These are phyloP conservation scores for Percina caprodes DNA, from an alignment of 2,113 vertebrate genomes.

Conservation along the genomic window DNA sequence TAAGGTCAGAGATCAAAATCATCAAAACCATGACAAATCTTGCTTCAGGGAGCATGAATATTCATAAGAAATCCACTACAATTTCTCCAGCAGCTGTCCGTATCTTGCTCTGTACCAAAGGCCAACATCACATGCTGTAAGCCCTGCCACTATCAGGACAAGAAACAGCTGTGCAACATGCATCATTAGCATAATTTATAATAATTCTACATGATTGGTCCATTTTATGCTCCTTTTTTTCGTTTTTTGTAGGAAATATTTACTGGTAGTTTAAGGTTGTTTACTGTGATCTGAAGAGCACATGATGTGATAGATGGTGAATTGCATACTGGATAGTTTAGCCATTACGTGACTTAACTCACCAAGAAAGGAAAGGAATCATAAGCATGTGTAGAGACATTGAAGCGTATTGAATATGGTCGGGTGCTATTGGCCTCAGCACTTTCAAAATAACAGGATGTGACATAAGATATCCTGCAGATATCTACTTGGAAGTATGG, in stretches of 20 bases:
- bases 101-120: too few species aligned
- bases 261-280: not conserved
- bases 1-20: not conserved
- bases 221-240: not conserved
- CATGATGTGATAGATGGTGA: not conserved
- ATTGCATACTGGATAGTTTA: not conserved
- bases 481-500: constrained; percentile 38
- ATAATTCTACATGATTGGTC: not conserved
- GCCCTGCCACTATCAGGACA: too few species aligned
- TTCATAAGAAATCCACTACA: too few species aligned
- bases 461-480: constrained; percentile 27
- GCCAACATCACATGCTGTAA: too few species aligned
- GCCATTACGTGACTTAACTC: not conserved
- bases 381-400: not conserved
- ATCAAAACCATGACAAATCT: not conserved
- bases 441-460: constrained; percentile 3
- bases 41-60: not conserved
- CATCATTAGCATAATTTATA: too few species aligned
- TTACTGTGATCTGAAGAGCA: not conserved
- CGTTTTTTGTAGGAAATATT: not conserved
- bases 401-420: constrained; percentile 11
- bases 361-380: not conserved
- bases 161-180: too few species aligned
- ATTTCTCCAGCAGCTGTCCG: too few species aligned
- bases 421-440: constrained; percentile 5